Evolutionary conservation across 2,113 vertebrate genomes (phyloP), one percentile per base, ranked within the genome.

Genomic region (Sceloporus tristichus): DNA sequence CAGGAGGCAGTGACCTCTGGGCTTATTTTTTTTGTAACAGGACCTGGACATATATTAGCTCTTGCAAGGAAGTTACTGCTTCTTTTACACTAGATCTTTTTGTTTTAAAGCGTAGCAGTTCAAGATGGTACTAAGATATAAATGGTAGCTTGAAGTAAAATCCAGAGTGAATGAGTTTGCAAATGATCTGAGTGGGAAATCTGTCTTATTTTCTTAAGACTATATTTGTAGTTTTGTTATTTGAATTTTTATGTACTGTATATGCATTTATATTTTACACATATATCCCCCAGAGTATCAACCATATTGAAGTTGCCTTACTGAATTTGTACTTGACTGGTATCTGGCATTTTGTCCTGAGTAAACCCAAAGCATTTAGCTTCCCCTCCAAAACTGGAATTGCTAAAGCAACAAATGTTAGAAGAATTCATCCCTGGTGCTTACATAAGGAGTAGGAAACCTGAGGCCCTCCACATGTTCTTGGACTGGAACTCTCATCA

Each of bases 21-120:
- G 9, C 66, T 34, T 88, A 90, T 96, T 97, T 96, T 94, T 94
- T 81, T 97, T 96, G 93, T 94, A 96, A 96, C 93, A 91, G 74
- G 93, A 94, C 92, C 95, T 93, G 95, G 83, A 94, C 79, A 62
- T 91, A 92, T 92, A 23, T 90, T 84, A 21, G 25, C 84, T 94
- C 94, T 85, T 48, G 11, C 77, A 84, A 23, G 54, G n/a, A 91
- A 90, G 88, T 82, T 54, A 21, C 5, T 70, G 21, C 21, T 54
- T 53, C 77, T 86, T 79, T 71, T 65, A 79, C 21, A 54, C 42
- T 75, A 86, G 65, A 71, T 27, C 54, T 89, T 85, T 90, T 94
- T 53, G 7, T 62, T 93, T 95, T 86, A 87, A 87, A 94, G 85
- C 83, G 11, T 87, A 23, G 29, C 3, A 0, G 0, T 65, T 93